Evolutionary conservation across 1,140 invertebrate genomes (phyloP).

Genomic region (Eubasilissa regina): DNA sequence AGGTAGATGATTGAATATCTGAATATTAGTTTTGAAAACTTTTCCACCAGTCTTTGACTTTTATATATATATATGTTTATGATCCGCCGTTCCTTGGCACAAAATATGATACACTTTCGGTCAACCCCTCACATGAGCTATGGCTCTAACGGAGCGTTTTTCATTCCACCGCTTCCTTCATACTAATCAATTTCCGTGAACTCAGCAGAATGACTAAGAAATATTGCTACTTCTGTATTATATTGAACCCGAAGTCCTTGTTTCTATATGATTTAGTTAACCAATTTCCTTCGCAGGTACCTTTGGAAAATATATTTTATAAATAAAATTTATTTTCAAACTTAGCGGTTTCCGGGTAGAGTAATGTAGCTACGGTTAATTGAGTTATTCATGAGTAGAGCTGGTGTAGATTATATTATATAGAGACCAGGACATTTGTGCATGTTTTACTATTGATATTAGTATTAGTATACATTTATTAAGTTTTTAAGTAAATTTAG

Average conservation of each 20-base stretch:
- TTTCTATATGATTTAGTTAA: conserved; percentile 47
- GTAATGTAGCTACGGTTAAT: too few relatives aligned
- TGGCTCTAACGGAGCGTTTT: conserved; percentile 56
- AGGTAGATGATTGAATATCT: too few relatives aligned
- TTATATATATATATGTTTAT: neutral
- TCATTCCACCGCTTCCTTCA: conserved; percentile 57
- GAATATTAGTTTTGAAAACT: neutral
- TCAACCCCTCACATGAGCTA: conserved; percentile 52
- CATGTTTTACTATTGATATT: neutral
- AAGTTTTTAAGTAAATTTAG: neutral
- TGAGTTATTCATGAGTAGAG: too few relatives aligned
- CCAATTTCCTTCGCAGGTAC: conserved; percentile 42
- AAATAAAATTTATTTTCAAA: too few relatives aligned
- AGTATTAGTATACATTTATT: too few relatives aligned
- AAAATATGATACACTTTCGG: conserved; percentile 35
- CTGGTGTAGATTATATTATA: neutral
- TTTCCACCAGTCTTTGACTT: too few relatives aligned
- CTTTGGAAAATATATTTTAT: conserved; percentile 26
- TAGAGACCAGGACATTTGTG: neutral
- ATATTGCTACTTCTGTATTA: conserved; percentile 38
- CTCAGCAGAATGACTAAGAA: conserved; percentile 59
- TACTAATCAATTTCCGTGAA: conserved; percentile 60
- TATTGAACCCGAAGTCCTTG: conserved; percentile 38
- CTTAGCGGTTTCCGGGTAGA: too few relatives aligned
- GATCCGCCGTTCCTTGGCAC: conserved; percentile 10